Conservation (phyloP, 2,113 vertebrate species). For the Trichechus manatus region DNA sequence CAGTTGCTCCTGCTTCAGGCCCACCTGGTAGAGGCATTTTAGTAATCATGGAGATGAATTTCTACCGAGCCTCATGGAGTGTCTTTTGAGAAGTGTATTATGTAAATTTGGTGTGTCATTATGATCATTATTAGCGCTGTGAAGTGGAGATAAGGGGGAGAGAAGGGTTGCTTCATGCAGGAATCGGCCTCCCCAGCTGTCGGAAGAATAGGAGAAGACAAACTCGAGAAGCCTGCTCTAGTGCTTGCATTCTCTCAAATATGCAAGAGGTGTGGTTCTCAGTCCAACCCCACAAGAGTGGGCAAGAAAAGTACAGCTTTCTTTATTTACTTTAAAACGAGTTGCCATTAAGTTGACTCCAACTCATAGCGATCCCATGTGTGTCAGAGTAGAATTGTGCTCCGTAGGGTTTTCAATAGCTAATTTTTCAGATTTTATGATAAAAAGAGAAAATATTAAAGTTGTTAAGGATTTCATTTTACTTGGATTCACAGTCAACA, state of each 20-base stretch:
- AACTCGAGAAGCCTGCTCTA: not conserved
- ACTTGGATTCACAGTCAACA: not conserved
- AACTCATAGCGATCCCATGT: not conserved
- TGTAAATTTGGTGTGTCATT: conserved; percentile 75
- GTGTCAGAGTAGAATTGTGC: not conserved
- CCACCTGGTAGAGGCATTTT: conserved; percentile 70
- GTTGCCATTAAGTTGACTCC: not conserved
- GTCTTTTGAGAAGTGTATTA: conserved; percentile 76
- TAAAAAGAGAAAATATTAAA: not conserved
- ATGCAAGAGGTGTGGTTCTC: accelerated
- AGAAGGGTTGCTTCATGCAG: not conserved
- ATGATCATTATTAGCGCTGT: conserved; percentile 72
- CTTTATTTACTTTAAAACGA: not conserved
- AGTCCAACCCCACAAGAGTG: not conserved
- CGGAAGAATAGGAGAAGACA: not conserved
- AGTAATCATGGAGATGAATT: conserved; percentile 68
- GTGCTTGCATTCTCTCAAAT: accelerated
- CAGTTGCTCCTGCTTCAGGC: not conserved
- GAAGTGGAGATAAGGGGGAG: conserved; percentile 58
- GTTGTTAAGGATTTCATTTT: not conserved
- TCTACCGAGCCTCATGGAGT: conserved; percentile 47
- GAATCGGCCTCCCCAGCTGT: conserved; percentile 62
- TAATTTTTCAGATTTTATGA: not conserved
- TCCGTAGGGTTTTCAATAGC: not conserved
- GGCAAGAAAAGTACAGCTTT: not conserved